Evolutionary conservation across 53 echinoderm and acorn worm species (phyloP).

Genomic region (Astropecten irregularis): DNA sequence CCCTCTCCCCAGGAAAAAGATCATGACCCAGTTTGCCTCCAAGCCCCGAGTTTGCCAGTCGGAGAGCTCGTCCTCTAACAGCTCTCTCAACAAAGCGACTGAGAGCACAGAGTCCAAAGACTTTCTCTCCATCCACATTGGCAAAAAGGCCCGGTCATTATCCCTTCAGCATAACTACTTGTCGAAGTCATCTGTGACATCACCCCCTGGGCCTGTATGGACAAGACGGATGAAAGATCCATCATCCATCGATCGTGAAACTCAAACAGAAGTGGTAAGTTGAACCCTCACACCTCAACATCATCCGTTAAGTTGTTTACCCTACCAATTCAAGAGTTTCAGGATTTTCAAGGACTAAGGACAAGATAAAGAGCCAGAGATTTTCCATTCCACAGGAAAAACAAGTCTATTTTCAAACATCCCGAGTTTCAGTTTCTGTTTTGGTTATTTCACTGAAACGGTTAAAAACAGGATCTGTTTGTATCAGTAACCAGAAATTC

Average conservation of each 20-base stretch:
- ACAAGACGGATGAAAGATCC: slow-evolving; percentile 69
- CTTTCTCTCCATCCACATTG: slow-evolving; percentile 28
- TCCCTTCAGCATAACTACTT: slow-evolving; percentile 42
- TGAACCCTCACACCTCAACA: no score
- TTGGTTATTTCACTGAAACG: no score
- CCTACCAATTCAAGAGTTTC: no score
- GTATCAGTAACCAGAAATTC: no score
- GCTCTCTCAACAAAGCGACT: slow-evolving; percentile 11
- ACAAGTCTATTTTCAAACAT: no score
- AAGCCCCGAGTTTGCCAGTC: slow-evolving; percentile 67
- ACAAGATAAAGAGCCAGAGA: no score
- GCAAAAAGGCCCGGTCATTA: slow-evolving; percentile 24
- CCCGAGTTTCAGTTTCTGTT: no score
- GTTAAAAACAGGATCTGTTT: no score
- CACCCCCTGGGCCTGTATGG: slow-evolving; percentile 73
- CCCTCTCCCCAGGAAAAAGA: slow-evolving; percentile 66
- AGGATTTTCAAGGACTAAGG: no score
- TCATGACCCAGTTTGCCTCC: slow-evolving; percentile 80
- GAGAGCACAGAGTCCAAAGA: slow-evolving; percentile 24
- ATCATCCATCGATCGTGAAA: slow-evolving; percentile 46
- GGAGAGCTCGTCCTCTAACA: slow-evolving; percentile 41
- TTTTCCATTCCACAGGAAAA: no score
- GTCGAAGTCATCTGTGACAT: slow-evolving; percentile 1
- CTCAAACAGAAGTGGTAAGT: slow-evolving; percentile 66
- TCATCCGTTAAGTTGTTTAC: no score